A percentile compares a stretch with the other conserved stretches of the same genome.
Evolutionary conservation across 2,797 vertebrate species (phyloP).

Genomic region (Lateolabrax maculatus): DNA sequence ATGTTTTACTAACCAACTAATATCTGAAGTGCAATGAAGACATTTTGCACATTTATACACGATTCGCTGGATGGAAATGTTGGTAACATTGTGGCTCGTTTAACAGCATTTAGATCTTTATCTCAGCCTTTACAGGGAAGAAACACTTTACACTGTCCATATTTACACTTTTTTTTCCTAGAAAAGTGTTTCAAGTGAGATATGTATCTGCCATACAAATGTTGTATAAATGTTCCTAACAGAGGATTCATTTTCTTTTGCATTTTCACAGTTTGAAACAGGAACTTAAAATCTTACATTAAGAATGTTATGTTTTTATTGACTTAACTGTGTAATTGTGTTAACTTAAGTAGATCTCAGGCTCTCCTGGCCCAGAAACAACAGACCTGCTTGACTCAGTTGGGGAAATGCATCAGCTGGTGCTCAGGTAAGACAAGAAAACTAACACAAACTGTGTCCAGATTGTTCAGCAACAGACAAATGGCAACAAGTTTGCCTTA

Average conservation of each 20-base stretch:
- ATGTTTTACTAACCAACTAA: conserved; percentile 60
- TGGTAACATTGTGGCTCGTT: conserved; percentile 41
- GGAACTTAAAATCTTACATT: conserved; percentile 51
- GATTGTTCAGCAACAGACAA: conserved; percentile 42
- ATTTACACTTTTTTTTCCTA: conserved; percentile 78
- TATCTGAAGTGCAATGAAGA: conserved; percentile 54
- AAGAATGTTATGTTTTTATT: conserved; percentile 30
- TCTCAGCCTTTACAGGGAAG: conserved; percentile 53
- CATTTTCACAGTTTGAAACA: conserved; percentile 76
- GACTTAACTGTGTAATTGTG: conserved; percentile 24
- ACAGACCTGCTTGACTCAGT: conserved; percentile 36
- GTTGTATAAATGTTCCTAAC: conserved; percentile 77
- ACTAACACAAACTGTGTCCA: conserved; percentile 38
- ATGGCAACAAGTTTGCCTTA: conserved; percentile 19
- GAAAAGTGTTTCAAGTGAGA: conserved; percentile 72
- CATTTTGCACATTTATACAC: conserved; percentile 55
- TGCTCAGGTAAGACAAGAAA: conserved; percentile 53
- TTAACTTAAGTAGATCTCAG: conserved; percentile 39
- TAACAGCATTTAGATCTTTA: conserved; percentile 57
- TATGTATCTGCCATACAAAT: conserved; percentile 78
- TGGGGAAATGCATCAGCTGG: conserved; percentile 48
- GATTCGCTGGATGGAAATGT: conserved; percentile 45
- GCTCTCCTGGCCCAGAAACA: conserved; percentile 32
- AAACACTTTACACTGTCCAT: conserved; percentile 62
- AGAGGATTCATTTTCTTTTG: conserved; percentile 59